These are phyloP conservation scores for Campopleginae sp. DNA, from an alignment of 2,888 invertebrate genomes.

Conservation along the genomic window DNA sequence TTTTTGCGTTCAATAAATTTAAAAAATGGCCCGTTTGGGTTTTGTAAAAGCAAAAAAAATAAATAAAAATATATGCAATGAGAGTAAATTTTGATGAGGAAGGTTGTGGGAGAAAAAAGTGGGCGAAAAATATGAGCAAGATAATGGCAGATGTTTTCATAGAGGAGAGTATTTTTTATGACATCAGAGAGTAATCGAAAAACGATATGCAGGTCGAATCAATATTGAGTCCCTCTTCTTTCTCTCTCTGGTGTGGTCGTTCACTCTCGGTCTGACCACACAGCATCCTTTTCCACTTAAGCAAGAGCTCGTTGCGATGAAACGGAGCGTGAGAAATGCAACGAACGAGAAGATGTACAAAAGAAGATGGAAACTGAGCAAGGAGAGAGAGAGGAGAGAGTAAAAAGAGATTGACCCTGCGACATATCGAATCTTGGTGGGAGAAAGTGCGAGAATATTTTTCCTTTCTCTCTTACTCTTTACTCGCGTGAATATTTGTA, in stretches of 20 bases:
- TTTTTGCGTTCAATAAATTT: too few species aligned
- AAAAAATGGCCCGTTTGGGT: too few species aligned
- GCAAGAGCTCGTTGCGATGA: conserved; percentile 32
- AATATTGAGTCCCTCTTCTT: conserved; percentile 41
- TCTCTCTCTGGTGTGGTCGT: conserved; percentile 2
- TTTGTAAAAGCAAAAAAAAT: too few species aligned
- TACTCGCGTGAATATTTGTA: conserved; percentile 32
- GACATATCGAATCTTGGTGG: conserved; percentile 57
- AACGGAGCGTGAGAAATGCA: conserved; percentile 34
- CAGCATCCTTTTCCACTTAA: conserved; percentile 62
- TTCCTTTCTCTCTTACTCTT: conserved; percentile 17
- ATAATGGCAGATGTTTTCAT: conserved; percentile 3
- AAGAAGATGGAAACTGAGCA: conserved; percentile 18
- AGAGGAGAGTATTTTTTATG: conserved; percentile 26
- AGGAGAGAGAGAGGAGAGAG: conserved; percentile 25
- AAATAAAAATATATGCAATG: not conserved
- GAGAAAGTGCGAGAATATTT: not conserved
- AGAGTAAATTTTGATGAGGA: not conserved
- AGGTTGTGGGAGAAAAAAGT: not conserved
- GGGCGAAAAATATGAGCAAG: not conserved
- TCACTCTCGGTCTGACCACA: conserved; percentile 48
- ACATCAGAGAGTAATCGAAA: not conserved
- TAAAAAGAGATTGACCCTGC: conserved; percentile 64
- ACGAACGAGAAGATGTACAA: not conserved
- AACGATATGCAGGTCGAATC: conserved; percentile 50